These are phyloP conservation scores for Contarinia nasturtii DNA, from an alignment of 1,140 invertebrate species.

Conservation along the genomic window DNA sequence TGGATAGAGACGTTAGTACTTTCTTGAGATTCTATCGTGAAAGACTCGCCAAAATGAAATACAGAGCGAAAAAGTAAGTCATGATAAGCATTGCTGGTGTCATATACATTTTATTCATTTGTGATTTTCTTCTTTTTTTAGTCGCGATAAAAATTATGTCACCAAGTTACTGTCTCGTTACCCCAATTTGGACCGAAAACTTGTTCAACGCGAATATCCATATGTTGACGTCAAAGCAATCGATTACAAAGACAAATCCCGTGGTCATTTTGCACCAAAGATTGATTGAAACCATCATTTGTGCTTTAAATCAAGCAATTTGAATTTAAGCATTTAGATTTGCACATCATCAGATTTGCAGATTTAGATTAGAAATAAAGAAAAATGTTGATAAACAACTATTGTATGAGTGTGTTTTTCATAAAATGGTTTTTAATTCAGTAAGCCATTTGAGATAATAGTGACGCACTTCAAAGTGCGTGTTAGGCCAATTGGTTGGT, in stretches of 20 bases:
- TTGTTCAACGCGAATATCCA: constrained; percentile 53
- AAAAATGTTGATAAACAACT: too few relatives aligned
- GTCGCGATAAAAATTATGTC: constrained; percentile 41
- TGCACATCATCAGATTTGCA: too few relatives aligned
- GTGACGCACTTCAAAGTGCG: too few relatives aligned
- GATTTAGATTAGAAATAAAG: too few relatives aligned
- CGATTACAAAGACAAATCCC: constrained; percentile 28
- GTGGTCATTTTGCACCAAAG: constrained; percentile 37
- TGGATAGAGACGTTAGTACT: constrained; percentile 32
- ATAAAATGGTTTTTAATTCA: too few relatives aligned
- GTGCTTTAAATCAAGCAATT: too few relatives aligned
- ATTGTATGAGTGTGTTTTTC: too few relatives aligned
- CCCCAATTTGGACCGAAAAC: constrained; percentile 53
- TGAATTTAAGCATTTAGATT: too few relatives aligned
- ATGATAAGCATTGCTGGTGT: background rate
- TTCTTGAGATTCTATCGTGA: constrained; percentile 45
- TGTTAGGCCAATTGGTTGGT: too few relatives aligned
- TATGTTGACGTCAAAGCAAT: constrained; percentile 51
- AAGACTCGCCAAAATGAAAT: constrained; percentile 34
- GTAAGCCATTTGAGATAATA: too few relatives aligned
- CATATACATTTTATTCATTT: constrained; percentile 5
- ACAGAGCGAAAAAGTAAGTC: constrained; percentile 31
- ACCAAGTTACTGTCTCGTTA: constrained; percentile 47
- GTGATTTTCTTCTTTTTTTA: constrained; percentile 22
- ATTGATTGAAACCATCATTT: too few relatives aligned